Base-by-base conservation (phyloP, 2,888 invertebrate species). In the Mesorhabditis spiculigera region DNA sequence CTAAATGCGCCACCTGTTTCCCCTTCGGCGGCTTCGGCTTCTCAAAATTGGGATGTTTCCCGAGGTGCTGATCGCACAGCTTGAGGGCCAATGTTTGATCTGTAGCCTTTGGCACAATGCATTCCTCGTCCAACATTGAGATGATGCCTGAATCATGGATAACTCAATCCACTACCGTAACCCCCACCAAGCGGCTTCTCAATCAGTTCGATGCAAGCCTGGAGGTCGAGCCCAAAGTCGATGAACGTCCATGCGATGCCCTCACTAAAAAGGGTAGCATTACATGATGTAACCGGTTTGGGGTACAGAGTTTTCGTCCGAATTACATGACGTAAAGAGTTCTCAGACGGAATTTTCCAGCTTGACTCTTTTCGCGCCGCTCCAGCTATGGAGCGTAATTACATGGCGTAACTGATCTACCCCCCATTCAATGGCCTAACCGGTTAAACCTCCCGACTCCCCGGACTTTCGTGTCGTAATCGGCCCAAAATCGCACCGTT, bases 81-180 rank as follows among this genome's bases (percentile, higher is more conserved):
- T 98, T 98, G 89, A 97, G 95, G 89, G 93, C 92, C 90, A 97
- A 98, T 88, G 97, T 95, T 89, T 91, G 92, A 89, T 98, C 98
- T 85, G 95, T 93, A 87, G 97, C 97, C 91, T 98, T 98, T 89
- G 98, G 98, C 92, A 98, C 98, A 94, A 98, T 97, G 93, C 95
- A 96, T 90, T 98, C 98, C 92, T 98, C 98, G 90, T 98, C 98
- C 90, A 98, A 94, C 90, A 99, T 85, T 69, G 85, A 86, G 77
- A 85, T 82, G 74, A 85, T 83, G 73, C 85, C 85, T 61, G 85
- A 78, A 44, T 50, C n/a, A 50, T 50, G n/a, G 8, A 50, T 13
- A 3, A 50, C 10, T 50, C n/a, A 13, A 13, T 50, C n/a, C n/a
- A 3, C 8, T 13, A 13, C 58, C n/a, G 8, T 13, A 50, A 50